A percentile compares a stretch with the other conserved stretches of the same genome.
phyloP scores from a whole-genome alignment of 2,113 vertebrate genomes.

The Echinops telfairi region DNA sequence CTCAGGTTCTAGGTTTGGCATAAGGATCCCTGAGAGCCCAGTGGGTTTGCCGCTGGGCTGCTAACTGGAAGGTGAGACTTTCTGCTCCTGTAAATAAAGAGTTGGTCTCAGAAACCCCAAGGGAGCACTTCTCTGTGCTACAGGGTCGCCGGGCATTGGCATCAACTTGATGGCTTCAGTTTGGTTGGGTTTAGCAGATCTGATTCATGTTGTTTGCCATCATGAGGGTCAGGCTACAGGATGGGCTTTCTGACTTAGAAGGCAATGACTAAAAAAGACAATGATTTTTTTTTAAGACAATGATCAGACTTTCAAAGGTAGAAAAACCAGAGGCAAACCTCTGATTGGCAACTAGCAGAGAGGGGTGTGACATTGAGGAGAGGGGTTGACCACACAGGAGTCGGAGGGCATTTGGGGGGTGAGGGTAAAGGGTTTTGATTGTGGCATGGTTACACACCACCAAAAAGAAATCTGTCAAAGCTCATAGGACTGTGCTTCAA shows the following conservation, averaged over 20 bases:
- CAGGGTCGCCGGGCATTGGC: no score
- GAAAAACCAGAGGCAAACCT: background rate
- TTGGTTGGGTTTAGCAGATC: background rate
- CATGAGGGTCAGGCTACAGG: background rate
- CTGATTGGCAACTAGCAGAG: background rate
- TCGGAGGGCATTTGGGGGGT: background rate
- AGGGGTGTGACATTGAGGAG: no score
- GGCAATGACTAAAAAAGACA: background rate
- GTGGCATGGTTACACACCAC: background rate
- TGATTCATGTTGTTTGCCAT: slow-evolving; percentile 1
- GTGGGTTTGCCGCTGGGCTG: no score
- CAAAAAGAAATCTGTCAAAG: background rate
- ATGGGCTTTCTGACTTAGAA: slow-evolving; percentile 26
- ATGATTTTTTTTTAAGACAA: background rate
- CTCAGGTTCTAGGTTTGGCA: no score
- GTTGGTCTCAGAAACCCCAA: no score
- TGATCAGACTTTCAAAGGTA: background rate
- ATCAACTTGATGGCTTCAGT: background rate
- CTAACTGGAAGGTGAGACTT: no score
- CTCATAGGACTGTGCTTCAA: background rate
- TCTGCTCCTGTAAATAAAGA: no score
- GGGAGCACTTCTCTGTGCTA: no score
- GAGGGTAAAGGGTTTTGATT: background rate
- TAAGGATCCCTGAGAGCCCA: no score
- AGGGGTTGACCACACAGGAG: accelerated